These are phyloP conservation scores for Heliopora coerulea DNA, from an alignment of 92 coral and sea anemone species.

Conservation along the genomic window DNA sequence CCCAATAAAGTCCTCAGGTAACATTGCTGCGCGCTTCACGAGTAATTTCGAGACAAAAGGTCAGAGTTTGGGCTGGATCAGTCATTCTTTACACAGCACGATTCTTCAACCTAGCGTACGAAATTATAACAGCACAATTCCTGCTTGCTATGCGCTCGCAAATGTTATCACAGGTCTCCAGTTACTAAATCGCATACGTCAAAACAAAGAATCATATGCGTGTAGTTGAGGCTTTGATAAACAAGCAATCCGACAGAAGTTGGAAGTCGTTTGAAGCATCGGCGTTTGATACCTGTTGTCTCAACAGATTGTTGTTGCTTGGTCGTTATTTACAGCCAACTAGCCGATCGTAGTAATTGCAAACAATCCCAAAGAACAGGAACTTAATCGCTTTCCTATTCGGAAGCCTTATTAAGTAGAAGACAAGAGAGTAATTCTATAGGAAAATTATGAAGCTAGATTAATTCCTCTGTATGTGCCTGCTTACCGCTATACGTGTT, in stretches of 20 bases:
- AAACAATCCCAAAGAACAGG: neutral
- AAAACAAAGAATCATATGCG: too few species aligned
- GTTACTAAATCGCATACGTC: too few species aligned
- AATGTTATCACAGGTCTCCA: too few species aligned
- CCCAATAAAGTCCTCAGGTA: too few species aligned
- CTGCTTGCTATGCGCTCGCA: too few species aligned
- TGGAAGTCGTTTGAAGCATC: neutral
- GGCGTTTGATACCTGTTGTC: neutral
- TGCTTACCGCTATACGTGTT: neutral
- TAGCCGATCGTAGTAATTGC: neutral
- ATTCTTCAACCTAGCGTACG: too few species aligned
- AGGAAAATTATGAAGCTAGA: neutral
- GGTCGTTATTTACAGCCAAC: neutral
- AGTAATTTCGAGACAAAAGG: too few species aligned
- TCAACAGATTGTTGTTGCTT: neutral
- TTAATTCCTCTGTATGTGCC: constrained; percentile 4
- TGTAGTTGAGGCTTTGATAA: too few species aligned
- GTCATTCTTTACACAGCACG: too few species aligned
- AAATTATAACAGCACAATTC: too few species aligned
- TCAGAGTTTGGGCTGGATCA: too few species aligned
- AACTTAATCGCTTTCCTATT: constrained; percentile 17
- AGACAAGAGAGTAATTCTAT: constrained; percentile 25
- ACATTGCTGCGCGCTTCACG: too few species aligned
- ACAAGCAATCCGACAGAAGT: neutral
- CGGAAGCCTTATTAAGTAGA: neutral